These are phyloP conservation scores for Melospiza melodia DNA, from an alignment of 2,113 vertebrate species.

Conservation along the genomic window DNA sequence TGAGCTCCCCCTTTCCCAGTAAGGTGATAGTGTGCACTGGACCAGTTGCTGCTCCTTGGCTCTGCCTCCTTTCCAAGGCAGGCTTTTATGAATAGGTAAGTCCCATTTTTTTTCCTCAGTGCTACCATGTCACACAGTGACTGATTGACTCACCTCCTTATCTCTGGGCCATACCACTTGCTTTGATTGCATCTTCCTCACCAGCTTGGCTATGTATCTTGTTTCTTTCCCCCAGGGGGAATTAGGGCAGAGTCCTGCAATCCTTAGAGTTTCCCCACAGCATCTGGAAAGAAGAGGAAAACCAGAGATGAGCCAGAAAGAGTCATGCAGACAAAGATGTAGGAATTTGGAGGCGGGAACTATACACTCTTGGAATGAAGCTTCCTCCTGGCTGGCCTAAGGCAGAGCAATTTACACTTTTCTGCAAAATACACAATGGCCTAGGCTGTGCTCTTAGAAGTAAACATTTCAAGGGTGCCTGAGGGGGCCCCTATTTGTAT, in stretches of 20 bases:
- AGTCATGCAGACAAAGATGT: constrained; percentile 41
- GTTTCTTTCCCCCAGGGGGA: background rate
- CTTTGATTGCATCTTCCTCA: background rate
- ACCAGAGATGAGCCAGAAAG: constrained; percentile 10
- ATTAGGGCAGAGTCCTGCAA: constrained; percentile 14
- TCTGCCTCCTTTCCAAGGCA: background rate
- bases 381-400: constrained; percentile 40
- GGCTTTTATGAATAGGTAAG: constrained; percentile 24
- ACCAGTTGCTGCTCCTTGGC: background rate
- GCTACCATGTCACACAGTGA: constrained; percentile 1
- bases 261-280: background rate
- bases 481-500: background rate
- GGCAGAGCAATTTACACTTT: constrained; percentile 31
- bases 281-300: constrained; percentile 47
- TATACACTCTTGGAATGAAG: background rate
- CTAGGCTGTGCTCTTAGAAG: background rate
- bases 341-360: constrained; percentile 23
- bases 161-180: background rate
- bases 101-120: background rate
- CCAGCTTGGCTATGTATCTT: background rate
- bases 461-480: constrained; percentile 21
- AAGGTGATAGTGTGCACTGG: background rate
- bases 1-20: background rate
- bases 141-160: constrained; percentile 14
- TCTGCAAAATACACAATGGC: background rate